Percentiles rank a stretch among this genome's conserved stretches.
Conservation (phyloP, 1,140 invertebrate genomes). For the Acyrthosiphon pisum region DNA sequence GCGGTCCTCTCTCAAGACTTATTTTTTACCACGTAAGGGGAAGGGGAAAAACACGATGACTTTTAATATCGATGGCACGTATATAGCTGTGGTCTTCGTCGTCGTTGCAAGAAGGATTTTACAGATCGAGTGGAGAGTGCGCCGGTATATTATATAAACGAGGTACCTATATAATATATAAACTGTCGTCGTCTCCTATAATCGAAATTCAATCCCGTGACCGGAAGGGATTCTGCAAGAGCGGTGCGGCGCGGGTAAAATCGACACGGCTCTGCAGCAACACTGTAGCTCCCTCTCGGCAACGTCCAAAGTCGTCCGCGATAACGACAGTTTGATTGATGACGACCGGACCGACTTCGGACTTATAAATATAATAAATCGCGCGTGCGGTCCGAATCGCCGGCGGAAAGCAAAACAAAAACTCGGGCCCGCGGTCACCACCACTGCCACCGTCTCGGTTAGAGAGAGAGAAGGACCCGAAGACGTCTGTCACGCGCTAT, state of each 20-base stretch:
- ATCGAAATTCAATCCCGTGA: conserved; percentile 37
- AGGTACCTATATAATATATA: background rate
- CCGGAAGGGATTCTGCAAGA: background rate
- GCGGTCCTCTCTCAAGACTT: background rate
- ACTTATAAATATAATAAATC: conserved; percentile 25
- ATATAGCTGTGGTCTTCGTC: too few relatives aligned
- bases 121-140: background rate
- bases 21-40: background rate
- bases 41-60: background rate
- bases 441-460: background rate
- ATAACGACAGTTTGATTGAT: conserved; percentile 54
- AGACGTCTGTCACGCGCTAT: conserved; percentile 2
- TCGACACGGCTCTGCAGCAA: background rate
- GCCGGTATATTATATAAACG: background rate
- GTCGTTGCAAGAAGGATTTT: background rate
- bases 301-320: background rate
- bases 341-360: conserved; percentile 3
- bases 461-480: background rate
- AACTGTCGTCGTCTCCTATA: background rate
- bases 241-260: too few relatives aligned
- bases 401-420: background rate
- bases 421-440: background rate
- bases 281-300: background rate
- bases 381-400: background rate
- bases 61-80: background rate